Evolutionary conservation across 2,797 vertebrate genomes (phyloP), one percentile per base, ranked within the genome.

Genomic region (Muscicapa comitata): DNA sequence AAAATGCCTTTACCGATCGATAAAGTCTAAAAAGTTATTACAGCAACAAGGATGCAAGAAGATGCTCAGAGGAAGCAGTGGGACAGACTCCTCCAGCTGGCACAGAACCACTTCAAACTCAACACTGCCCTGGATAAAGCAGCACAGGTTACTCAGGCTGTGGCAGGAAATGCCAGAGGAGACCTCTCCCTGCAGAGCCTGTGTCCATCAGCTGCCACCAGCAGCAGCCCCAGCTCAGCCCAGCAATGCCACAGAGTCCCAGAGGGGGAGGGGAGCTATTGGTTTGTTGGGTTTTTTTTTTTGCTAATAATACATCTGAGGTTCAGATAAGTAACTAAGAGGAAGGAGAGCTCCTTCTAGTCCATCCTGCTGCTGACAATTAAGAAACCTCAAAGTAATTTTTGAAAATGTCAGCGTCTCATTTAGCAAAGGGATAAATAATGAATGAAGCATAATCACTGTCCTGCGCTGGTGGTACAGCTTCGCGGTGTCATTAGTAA

Each of bases 401-500:
- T 98, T 99, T 99, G 99, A 99, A 99, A 99, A 99, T 99, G 99
- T 99, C 99, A 99, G 97, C 97, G 97, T 99, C 98, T 99, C 99
- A 99, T 99, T 99, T 99, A 99, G 98, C 98, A 98, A 98, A 98
- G 98, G 98, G 98, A 99, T 99, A 99, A 99, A 99, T 99, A 99
- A 99, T 99, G 99, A 99, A 99, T 99, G 99, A 99, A 98, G 97
- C 98, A 97, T 99, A 99, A 99, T 99, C 99, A 99, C 98, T 98
- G 98, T 99, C 99, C 98, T 99, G 98, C 97, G 99, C 98, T 98
- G 98, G 98, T 98, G 98, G 97, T 98, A 97, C 98, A 98, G 98
- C 98, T 98, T 98, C 97, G 98, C 96, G 98, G 98, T 98, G 98
- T 99, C 98, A 99, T 98, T 98, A 98, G 98, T 98, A 98, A 98